A percentile compares a stretch with the other conserved stretches of the same genome.
Conservation (phyloP, 2,797 vertebrate genomes). For the Silurus aristotelis region DNA sequence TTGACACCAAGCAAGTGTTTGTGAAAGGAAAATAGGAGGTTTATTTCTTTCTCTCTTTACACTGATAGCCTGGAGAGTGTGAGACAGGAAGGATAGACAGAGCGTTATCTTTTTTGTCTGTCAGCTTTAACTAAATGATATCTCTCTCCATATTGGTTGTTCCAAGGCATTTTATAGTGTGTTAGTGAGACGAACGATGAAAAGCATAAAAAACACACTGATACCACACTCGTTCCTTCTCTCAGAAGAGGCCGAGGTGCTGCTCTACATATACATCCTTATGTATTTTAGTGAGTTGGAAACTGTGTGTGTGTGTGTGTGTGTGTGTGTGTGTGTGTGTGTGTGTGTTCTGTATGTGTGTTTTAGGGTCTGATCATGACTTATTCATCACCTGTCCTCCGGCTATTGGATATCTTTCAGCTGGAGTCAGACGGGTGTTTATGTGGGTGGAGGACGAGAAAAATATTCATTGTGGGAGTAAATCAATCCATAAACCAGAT, state of each 20-base stretch:
- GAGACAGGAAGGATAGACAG: conserved; percentile 7
- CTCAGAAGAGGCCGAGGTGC: not conserved
- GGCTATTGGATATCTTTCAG: conserved; percentile 56
- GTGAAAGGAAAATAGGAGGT: not conserved
- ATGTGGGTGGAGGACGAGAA: conserved; percentile 47
- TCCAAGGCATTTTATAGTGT: conserved; percentile 5
- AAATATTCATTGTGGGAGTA: conserved; percentile 37
- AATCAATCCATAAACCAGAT: conserved; percentile 46
- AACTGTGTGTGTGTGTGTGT: not conserved
- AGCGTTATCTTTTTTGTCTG: not conserved
- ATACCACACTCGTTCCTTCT: conserved; percentile 6
- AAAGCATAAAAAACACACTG: not conserved
- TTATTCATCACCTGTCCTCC: conserved; percentile 68
- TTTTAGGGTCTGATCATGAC: conserved; percentile 56
- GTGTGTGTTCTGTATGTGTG: conserved; percentile 19
- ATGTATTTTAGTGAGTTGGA: not conserved
- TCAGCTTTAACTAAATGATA: conserved; percentile 9
- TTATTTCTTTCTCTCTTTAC: not conserved
- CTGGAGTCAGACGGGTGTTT: conserved; percentile 60
- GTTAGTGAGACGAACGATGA: not conserved
- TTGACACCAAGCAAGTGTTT: too few relatives aligned
- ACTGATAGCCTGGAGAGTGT: not conserved
- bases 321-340: conserved; percentile 1
- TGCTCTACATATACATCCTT: not conserved
- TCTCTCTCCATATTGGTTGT: not conserved